Evolutionary conservation across 2,797 vertebrate species (phyloP), one percentile per base, ranked within the genome.

Genomic region (Diplodus puntazzo): DNA sequence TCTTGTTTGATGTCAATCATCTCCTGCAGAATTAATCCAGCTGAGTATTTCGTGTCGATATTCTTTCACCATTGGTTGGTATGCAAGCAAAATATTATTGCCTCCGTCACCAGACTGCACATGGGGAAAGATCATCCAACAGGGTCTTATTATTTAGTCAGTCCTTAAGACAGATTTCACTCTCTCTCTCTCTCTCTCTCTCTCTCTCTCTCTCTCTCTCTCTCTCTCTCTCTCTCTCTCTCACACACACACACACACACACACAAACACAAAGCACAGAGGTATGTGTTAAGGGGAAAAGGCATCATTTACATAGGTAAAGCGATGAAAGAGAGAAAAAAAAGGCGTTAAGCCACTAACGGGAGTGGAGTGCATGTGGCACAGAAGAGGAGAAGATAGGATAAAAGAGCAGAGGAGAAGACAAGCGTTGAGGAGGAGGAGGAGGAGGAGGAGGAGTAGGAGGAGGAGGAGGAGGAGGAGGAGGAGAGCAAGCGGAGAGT

Each of bases 251-350:
- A 60, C 58, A 75, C 76, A 63, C 60, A 53, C 65, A 74, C 69
- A 72, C 49, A 23, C 57, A n/a, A 58, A 60, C 58, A 77, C 77
- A 64, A 61, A 77, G 39, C 58, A 61, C 30, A 72, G 71, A 70
- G 77, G 87, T 79, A 73, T 86, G 78, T 48, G 73, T 69, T 60
- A 42, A 43, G 57, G 73, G 30, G 57, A 73, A 82, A 79, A 81
- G 58, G 69, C 68, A 84, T 91, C 76, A 53, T 30, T 88, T 87
- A 76, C 69, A 77, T 79, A 87, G 85, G 84, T 88, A 69, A 79
- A 64, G 70, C 17, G 34, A 86, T 65, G 62, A 89, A 82, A 83
- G 69, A 60, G 53, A 81, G 66, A 2, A 27, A 34, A 53, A 77
- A 84, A 75, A 76, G 50, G 71, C 27, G 7, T 60, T 82, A 83